A percentile compares a stretch with the other conserved stretches of the same genome.
These are phyloP conservation scores for Hymenochirus boettgeri DNA, from an alignment of 2,113 vertebrate genomes.

Conservation along the genomic window DNA sequence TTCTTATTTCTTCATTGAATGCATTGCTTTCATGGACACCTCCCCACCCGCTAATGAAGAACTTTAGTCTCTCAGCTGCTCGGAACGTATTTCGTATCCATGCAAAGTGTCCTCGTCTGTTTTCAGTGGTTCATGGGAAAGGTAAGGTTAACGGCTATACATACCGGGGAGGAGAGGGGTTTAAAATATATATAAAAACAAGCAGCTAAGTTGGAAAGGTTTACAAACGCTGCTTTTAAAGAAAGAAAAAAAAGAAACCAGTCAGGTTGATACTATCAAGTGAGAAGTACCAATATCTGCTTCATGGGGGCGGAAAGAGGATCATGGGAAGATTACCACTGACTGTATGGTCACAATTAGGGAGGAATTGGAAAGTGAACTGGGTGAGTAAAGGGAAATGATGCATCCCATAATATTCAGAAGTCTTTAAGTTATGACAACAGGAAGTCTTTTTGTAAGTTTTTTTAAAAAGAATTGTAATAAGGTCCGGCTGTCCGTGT, in stretches of 20 bases:
- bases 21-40: too few relatives aligned
- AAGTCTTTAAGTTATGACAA: conserved; percentile 36
- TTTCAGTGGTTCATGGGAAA: not conserved
- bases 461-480: conserved; percentile 45
- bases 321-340: too few relatives aligned
- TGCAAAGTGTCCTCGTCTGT: too few relatives aligned
- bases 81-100: too few relatives aligned
- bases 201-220: not conserved
- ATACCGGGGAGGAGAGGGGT: not conserved
- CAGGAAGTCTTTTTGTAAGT: conserved; percentile 46
- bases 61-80: too few relatives aligned
- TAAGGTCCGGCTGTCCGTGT: conserved; percentile 38
- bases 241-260: not conserved
- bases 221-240: conserved; percentile 1
- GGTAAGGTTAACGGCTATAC: not conserved
- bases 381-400: conserved; percentile 15
- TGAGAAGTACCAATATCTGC: too few relatives aligned
- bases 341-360: conserved; percentile 4
- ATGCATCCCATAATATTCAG: conserved; percentile 11
- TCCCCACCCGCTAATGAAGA: too few relatives aligned
- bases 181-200: conserved; percentile 27
- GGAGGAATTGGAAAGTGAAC: not conserved
- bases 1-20: too few relatives aligned
- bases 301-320: not conserved
- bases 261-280: not conserved